Evolutionary conservation across 2,888 invertebrate species (phyloP).

Genomic region (Andricus quercusramuli): DNA sequence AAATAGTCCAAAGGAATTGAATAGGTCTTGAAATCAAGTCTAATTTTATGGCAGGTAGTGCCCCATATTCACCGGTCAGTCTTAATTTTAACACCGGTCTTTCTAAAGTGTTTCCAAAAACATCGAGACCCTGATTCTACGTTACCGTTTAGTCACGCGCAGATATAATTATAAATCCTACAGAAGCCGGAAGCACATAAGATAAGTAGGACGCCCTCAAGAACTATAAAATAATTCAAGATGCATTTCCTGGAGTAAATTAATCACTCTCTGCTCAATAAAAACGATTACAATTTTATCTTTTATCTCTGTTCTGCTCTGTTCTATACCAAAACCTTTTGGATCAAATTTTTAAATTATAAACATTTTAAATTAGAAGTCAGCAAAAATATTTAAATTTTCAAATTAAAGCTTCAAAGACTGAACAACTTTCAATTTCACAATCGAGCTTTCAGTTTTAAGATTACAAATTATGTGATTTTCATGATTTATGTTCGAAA

Average conservation of each 20-base stretch:
- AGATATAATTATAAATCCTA: slow-evolving; percentile 40
- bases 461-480: too few species aligned
- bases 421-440: too few species aligned
- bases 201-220: slow-evolving; percentile 26
- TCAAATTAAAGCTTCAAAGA: too few species aligned
- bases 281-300: background rate
- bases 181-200: slow-evolving; percentile 24
- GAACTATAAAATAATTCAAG: slow-evolving; percentile 3
- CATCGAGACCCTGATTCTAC: slow-evolving; percentile 13
- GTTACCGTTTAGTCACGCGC: slow-evolving; percentile 25
- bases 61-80: slow-evolving; percentile 21
- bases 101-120: slow-evolving; percentile 13
- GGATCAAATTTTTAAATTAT: too few species aligned
- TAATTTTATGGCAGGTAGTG: slow-evolving; percentile 15
- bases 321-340: background rate
- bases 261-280: background rate
- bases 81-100: slow-evolving; percentile 33
- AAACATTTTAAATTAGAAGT: too few species aligned
- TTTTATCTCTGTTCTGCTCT: background rate
- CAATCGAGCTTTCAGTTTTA: too few species aligned
- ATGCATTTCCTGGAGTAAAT: background rate
- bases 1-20: background rate
- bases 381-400: too few species aligned
- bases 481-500: too few species aligned
- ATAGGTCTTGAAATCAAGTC: background rate